Conservation (phyloP, 2,888 invertebrate genomes). For the Beris chalybata region DNA sequence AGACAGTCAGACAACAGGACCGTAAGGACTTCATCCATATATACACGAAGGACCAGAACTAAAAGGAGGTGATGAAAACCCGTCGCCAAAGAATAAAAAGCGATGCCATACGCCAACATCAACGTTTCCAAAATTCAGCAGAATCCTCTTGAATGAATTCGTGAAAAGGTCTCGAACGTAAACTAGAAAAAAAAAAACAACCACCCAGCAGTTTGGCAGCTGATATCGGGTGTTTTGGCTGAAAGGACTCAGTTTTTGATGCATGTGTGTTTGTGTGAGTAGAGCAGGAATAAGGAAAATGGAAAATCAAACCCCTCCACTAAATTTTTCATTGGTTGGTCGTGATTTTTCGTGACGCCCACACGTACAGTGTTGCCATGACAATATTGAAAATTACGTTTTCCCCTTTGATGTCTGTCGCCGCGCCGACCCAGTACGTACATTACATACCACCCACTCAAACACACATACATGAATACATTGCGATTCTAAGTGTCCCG, state of each 20-base stretch:
- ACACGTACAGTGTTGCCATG: slow-evolving; percentile 39
- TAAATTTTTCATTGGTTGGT: slow-evolving; percentile 58
- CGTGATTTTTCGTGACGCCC: slow-evolving; percentile 53
- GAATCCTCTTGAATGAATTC: slow-evolving; percentile 23
- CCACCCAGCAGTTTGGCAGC: no score
- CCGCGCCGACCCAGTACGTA: background rate
- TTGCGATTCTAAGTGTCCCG: slow-evolving; percentile 7
- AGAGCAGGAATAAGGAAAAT: slow-evolving; percentile 40
- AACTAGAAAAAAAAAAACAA: no score
- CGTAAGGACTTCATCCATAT: no score
- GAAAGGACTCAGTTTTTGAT: background rate
- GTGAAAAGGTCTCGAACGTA: slow-evolving; percentile 4
- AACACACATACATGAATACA: background rate
- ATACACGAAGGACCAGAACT: background rate
- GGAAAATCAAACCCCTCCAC: slow-evolving; percentile 57
- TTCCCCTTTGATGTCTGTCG: slow-evolving; percentile 28
- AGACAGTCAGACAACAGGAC: slow-evolving; percentile 1
- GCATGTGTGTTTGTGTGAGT: slow-evolving; percentile 21
- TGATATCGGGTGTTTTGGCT: no score
- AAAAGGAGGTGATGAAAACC: slow-evolving; percentile 1
- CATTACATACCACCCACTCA: no score
- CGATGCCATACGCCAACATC: background rate
- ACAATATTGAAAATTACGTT: slow-evolving; percentile 36
- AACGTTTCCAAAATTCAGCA: slow-evolving; percentile 8
- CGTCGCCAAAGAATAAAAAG: slow-evolving; percentile 6